These are phyloP conservation scores for Hemaris fuciformis DNA, from an alignment of 2,888 invertebrate genomes.

Conservation along the genomic window DNA sequence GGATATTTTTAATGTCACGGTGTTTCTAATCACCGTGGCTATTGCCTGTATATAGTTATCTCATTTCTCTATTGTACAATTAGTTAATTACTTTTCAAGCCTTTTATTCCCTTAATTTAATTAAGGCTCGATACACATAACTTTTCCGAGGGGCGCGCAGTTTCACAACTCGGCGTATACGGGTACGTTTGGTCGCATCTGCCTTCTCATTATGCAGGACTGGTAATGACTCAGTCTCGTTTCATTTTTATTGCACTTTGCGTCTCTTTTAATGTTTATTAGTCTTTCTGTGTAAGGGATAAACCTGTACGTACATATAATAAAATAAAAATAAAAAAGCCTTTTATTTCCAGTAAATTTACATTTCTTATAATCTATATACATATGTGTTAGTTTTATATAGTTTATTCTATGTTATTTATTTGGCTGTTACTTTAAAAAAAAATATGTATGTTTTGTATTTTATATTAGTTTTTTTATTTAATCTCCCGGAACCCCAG, in stretches of 20 bases:
- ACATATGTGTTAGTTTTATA: too few relatives aligned
- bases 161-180: not conserved
- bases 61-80: not conserved
- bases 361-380: too few relatives aligned
- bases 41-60: too few relatives aligned
- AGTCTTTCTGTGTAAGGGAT: not conserved
- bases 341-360: too few relatives aligned
- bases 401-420: too few relatives aligned
- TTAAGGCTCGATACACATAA: not conserved
- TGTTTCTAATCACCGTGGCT: too few relatives aligned
- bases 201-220: not conserved
- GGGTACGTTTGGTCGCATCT: slow-evolving; percentile 5
- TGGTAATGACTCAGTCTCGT: not conserved
- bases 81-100: not conserved
- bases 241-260: slow-evolving; percentile 2
- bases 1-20: too few relatives aligned
- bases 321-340: too few relatives aligned
- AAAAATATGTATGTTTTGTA: too few relatives aligned
- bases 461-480: too few relatives aligned
- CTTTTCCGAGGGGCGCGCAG: not conserved
- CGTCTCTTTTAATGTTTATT: not conserved
- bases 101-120: not conserved
- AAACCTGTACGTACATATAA: not conserved
- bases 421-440: too few relatives aligned
- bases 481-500: too few relatives aligned